phyloP scores from a whole-genome alignment of 2,113 vertebrate species.

The Hypanus sabinus region DNA sequence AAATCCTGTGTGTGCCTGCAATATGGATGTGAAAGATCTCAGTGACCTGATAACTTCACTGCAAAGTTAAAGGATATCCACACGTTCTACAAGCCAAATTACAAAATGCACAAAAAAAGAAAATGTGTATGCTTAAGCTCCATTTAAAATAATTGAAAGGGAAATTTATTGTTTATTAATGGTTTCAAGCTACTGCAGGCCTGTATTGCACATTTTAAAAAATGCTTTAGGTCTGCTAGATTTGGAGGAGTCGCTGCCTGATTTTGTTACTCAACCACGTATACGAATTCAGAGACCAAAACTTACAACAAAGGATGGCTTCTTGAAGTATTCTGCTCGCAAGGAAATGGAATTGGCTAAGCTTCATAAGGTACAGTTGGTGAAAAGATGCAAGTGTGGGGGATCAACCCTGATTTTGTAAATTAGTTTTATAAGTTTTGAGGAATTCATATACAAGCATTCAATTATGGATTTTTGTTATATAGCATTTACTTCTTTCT shows the following conservation, averaged over 20 bases:
- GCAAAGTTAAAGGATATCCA: background rate
- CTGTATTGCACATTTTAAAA: background rate
- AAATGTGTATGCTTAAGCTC: background rate
- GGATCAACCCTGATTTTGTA: too few relatives aligned
- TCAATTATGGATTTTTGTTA: background rate
- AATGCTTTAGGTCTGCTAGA: slow-evolving; percentile 63
- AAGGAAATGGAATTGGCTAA: slow-evolving; percentile 56
- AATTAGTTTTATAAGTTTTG: background rate
- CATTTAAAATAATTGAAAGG: background rate
- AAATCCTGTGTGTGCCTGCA: background rate
- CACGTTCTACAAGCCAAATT: background rate
- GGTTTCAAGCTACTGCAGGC: background rate
- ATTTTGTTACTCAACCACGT: slow-evolving; percentile 53
- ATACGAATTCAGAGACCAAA: slow-evolving; percentile 54
- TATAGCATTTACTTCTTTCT: background rate
- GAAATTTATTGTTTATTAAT: background rate
- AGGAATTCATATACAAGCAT: background rate
- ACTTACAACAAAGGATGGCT: slow-evolving; percentile 48
- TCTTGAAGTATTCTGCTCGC: slow-evolving; percentile 53
- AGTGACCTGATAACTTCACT: background rate
- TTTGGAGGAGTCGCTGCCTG: slow-evolving; percentile 62
- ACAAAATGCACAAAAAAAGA: background rate
- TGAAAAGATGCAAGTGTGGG: background rate
- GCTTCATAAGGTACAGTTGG: slow-evolving; percentile 66
- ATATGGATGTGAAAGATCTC: background rate